phyloP scores from a whole-genome alignment of 2,113 vertebrate genomes.

The Clarias batrachus region DNA sequence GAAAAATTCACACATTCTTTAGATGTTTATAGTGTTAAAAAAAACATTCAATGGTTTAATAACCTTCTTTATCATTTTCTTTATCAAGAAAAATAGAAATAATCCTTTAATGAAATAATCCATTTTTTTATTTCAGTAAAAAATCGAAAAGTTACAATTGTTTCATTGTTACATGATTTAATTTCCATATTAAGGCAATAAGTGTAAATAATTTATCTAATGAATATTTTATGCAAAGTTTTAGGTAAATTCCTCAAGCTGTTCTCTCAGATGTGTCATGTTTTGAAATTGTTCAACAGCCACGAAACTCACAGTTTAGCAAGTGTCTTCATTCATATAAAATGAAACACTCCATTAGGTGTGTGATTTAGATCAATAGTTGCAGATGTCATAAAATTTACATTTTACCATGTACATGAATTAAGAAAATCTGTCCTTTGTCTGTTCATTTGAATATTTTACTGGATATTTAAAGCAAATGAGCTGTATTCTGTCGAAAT shows the following conservation, averaged over 20 bases:
- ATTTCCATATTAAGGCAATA: too few relatives aligned
- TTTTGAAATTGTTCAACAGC: not conserved
- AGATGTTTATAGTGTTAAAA: not conserved
- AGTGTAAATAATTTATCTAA: not conserved
- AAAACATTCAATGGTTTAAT: not conserved
- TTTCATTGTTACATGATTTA: not conserved
- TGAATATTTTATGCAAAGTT: not conserved
- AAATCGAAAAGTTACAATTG: not conserved
- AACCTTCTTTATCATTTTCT: not conserved
- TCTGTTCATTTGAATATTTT: slow-evolving; percentile 31
- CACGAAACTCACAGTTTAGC: not conserved
- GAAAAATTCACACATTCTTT: not conserved
- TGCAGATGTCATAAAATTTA: slow-evolving; percentile 30
- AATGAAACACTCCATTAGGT: slow-evolving; percentile 29
- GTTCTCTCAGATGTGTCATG: not conserved
- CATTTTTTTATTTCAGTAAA: not conserved
- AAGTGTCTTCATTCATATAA: slow-evolving; percentile 11
- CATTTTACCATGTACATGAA: slow-evolving; percentile 22
- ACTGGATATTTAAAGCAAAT: slow-evolving; percentile 44
- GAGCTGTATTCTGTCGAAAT: slow-evolving; percentile 28
- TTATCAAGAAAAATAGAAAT: not conserved
- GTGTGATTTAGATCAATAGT: slow-evolving; percentile 18
- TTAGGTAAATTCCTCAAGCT: not conserved
- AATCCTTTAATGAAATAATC: not conserved
- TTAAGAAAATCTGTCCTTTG: slow-evolving; percentile 18